Evolutionary conservation across 2,888 invertebrate genomes (phyloP), one percentile per base, ranked within the genome.

Genomic region (Tetragnatha montana): DNA sequence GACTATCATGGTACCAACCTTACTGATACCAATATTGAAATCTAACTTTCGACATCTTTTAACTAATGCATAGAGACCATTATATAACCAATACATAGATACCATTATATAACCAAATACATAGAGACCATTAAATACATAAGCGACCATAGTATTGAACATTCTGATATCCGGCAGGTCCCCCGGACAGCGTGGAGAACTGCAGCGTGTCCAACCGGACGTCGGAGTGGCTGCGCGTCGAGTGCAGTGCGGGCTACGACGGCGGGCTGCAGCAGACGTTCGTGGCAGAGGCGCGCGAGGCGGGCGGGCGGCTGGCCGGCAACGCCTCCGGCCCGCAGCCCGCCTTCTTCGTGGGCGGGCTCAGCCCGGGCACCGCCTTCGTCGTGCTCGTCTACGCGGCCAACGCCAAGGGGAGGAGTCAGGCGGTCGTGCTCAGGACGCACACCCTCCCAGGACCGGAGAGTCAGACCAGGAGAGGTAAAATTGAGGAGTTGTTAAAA

Each of bases 151-250:
- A n/a, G n/a, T n/a, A n/a, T n/a, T n/a, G n/a, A 1, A 35, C 35
- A 35, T 35, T 35, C 35, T 35, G 35, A n/a, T 78, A 14, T 35
- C 50, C 86, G 91, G 82, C 94, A 97, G 98, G 97, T 93, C 96
- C 97, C 76, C 98, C 98, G 8, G 97, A 97, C 93, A 96, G 97
- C 83, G 95, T 97, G 87, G 96, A 96, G 93, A 98, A 98, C 94
- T 98, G 98, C 94, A 95, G 96, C n/a, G 96, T 97, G 60, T 96
- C 96, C 87, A 98, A 98, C 94, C 97, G 97, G 94, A 97, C 97
- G 87, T 95, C 95, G 91, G 97, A 97, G 93, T 96, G 97, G 0
- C 93, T 98, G 89, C 96, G 96, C 93, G 96, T 98, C 80, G 97
- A 97, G 92, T 98, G 98, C 93, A 95, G 96, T 85, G 97, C 97